Base-by-base conservation (phyloP, 2,888 invertebrate genomes). In the Xiphydria camelus region DNA sequence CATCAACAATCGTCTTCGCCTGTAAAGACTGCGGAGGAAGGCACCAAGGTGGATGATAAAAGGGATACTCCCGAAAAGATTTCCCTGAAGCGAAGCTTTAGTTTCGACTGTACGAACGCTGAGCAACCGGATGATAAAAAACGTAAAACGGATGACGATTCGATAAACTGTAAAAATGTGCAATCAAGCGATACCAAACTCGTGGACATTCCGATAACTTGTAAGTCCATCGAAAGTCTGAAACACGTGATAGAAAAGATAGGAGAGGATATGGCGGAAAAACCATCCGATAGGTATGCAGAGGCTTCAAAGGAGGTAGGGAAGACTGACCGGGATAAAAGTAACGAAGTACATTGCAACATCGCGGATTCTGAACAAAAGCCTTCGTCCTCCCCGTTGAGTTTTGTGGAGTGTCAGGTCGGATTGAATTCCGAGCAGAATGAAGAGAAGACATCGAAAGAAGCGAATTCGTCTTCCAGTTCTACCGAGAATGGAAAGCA, bases 161-260 rank as follows among this genome's bases (percentile, higher is more conserved):
- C n/a, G n/a, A n/a, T n/a, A 41, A 43, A 10, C 4, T 7, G 32
- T 22, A 4, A 45, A 35, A 37, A 25, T 37, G 4, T 46, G 37
- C 22, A 25, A 34, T 42, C 4, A 10, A 10, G 9, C 23, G 23
- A 23, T 25, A 7, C 22, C 4, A 3, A 15, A 4, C 40, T 32
- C 14, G 4, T 25, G 0, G 12, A 15, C 9, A 1, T 49, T 9
- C 40, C 61, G 18, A 62, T 61, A n/a, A 66, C 64, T 19, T 72
- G 67, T 41, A 62, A 69, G 45, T 68, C 70, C 2, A 68, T 70
- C n/a, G 70, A 68, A 49, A 66, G 47, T 45, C 52, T 70, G 25
- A 62, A 61, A 33, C 59, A 66, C 15, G 70, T 67, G 9, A 58
- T 68, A 26, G 65, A 71, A 12, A 65, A 63, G 40, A 70, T 66